These are phyloP conservation scores for Erpetoichthys calabaricus DNA, from an alignment of 2,797 vertebrate genomes.

Conservation along the genomic window DNA sequence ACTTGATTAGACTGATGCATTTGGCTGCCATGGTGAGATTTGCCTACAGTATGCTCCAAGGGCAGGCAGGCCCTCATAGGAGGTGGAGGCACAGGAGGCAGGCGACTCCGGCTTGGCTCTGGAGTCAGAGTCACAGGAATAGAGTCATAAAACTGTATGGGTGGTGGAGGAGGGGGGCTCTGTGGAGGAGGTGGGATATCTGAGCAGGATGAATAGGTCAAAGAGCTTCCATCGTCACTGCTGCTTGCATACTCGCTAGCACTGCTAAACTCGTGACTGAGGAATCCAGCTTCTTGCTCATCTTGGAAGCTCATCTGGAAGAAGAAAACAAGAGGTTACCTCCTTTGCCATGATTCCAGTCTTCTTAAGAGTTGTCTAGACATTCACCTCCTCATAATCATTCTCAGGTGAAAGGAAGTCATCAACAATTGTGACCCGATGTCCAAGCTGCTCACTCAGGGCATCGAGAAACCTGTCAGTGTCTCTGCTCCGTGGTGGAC, in stretches of 20 bases:
- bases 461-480: conserved; percentile 87
- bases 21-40: conserved; percentile 28
- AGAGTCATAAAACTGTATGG: conserved; percentile 63
- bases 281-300: conserved; percentile 64
- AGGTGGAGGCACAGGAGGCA: conserved; percentile 50
- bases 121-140: conserved; percentile 44
- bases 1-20: conserved; percentile 40
- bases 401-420: conserved; percentile 82
- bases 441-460: conserved; percentile 85
- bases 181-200: conserved; percentile 76
- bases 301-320: conserved; percentile 92
- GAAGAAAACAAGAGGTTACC: background rate
- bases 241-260: conserved; percentile 78
- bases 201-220: conserved; percentile 77
- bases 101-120: conserved; percentile 42
- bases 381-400: conserved; percentile 88
- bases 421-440: conserved; percentile 72
- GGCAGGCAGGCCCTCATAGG: conserved; percentile 44
- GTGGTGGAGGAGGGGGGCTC: conserved; percentile 73
- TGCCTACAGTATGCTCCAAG: conserved; percentile 42
- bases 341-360: too few relatives aligned
- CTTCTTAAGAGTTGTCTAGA: accelerated
- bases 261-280: conserved; percentile 68
- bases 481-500: conserved; percentile 73
- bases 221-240: conserved; percentile 78